These are phyloP conservation scores for Onchidella celtica DNA, from an alignment of 2,888 invertebrate genomes.

Conservation along the genomic window DNA sequence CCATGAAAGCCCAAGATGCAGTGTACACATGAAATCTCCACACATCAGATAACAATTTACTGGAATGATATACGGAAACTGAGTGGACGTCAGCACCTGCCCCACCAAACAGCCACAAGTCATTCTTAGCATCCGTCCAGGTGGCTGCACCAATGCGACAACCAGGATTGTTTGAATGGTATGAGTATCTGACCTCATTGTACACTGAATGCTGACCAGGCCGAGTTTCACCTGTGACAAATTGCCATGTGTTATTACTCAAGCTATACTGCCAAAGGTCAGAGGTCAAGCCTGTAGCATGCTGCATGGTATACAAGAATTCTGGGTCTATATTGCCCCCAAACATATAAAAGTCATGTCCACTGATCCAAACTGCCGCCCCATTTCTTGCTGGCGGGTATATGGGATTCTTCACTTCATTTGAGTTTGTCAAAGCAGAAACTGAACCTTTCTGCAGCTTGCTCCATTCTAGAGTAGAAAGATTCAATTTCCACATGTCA, in stretches of 20 bases:
- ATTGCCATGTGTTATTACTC: slow-evolving; percentile 58
- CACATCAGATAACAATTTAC: slow-evolving; percentile 63
- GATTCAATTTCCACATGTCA: slow-evolving; percentile 69
- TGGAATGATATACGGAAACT: slow-evolving; percentile 38
- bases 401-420: too few species aligned
- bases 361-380: slow-evolving; percentile 60
- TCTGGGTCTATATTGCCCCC: slow-evolving; percentile 62
- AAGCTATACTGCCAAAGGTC: slow-evolving; percentile 67
- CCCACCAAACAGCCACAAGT: slow-evolving; percentile 73
- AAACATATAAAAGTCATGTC: slow-evolving; percentile 63
- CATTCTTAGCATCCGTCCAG: slow-evolving; percentile 60
- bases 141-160: slow-evolving; percentile 61
- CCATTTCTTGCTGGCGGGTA: slow-evolving; percentile 65
- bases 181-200: slow-evolving; percentile 40
- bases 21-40: slow-evolving; percentile 62
- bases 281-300: slow-evolving; percentile 62
- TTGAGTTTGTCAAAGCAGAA: not conserved
- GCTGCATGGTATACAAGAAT: slow-evolving; percentile 49
- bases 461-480: slow-evolving; percentile 43
- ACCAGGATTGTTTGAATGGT: slow-evolving; percentile 57
- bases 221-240: slow-evolving; percentile 52
- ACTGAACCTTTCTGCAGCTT: not conserved
- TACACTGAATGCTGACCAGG: slow-evolving; percentile 55
- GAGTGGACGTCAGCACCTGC: slow-evolving; percentile 60
- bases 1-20: slow-evolving; percentile 66